Base-by-base conservation (phyloP, 2,797 vertebrate genomes). In the Gymnothorax reevesii region DNA sequence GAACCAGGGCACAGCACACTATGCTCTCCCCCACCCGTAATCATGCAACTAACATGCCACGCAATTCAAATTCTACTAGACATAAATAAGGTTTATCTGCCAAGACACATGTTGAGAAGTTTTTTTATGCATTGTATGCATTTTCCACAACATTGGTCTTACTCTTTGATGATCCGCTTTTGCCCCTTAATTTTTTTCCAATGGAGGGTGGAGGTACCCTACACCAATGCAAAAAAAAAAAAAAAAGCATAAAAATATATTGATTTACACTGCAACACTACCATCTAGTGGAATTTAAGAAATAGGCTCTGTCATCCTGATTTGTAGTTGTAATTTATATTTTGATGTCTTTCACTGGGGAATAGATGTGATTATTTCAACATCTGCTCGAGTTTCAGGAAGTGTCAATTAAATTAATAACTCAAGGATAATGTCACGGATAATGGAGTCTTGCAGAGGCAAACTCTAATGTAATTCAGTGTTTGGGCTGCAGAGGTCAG, bases 231-330 rank as follows among this genome's bases (percentile, higher is more conserved):
- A 42, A 42, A 42, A 42, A 42, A 2, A 42, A 42, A 2, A 42
- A 42, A 42, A 42, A 42, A 42, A 42, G 54, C 25, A 62, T 9
- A 60, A 59, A 83, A 27, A 20, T 8, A 33, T 4, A 20, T 13
- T 2, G 17, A n/a, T 59, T 82, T 25, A 9, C 54, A 55, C 80
- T 55, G 54, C 85, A 64, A 86, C 60, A 86, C 33, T 82, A 52
- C 85, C 85, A 86, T 86, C 85, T 86, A 82, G 77, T 80, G 85
- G 85, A 86, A 52, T 54, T 6, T 10, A 55, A 59, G 25, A 59
- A 64, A 66, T 22, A 66, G 8, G 3, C 5, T 66, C n/a, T n/a
- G 62, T 66, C 62, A 66, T 7, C 7, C 15, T 62, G 20, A 9
- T 33, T 73, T 33, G 25, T 8, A 27, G n/a, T 73, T 73, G n/a